Evolutionary conservation across 2,888 invertebrate species (phyloP).

Genomic region (Euproctis similis): DNA sequence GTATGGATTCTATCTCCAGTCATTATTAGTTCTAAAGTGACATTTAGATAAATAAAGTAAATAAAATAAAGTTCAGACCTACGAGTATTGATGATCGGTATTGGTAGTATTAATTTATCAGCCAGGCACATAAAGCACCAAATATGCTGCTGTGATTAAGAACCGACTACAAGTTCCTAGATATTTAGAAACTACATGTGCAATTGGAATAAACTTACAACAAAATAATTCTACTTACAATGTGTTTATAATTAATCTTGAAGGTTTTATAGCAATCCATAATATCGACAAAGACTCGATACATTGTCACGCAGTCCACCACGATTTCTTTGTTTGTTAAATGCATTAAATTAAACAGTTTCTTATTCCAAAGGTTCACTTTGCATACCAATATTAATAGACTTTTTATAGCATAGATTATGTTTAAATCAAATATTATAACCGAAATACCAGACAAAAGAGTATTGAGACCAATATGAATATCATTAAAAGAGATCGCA

Average conservation of each 20-base stretch:
- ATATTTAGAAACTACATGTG: neutral
- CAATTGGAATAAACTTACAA: neutral
- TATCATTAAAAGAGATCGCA: no score
- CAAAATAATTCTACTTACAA: neutral
- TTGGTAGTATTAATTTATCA: no score
- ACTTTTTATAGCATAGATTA: constrained; percentile 2
- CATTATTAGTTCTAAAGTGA: neutral
- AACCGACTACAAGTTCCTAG: neutral
- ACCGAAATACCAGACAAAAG: neutral
- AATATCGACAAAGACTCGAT: constrained; percentile 1
- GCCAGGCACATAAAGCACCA: neutral
- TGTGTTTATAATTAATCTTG: neutral
- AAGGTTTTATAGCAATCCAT: neutral
- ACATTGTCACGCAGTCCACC: constrained; percentile 1
- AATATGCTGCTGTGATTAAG: neutral
- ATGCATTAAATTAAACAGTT: neutral
- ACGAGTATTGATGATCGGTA: no score
- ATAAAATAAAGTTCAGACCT: neutral
- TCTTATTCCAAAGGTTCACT: constrained; percentile 6
- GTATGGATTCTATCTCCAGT: neutral
- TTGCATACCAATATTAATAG: constrained; percentile 6
- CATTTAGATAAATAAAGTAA: neutral
- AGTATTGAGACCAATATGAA: no score
- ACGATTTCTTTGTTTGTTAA: neutral
- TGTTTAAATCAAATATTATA: constrained; percentile 7